phyloP scores from a whole-genome alignment of 2,113 vertebrate species.

The Uropsilus gracilis region DNA sequence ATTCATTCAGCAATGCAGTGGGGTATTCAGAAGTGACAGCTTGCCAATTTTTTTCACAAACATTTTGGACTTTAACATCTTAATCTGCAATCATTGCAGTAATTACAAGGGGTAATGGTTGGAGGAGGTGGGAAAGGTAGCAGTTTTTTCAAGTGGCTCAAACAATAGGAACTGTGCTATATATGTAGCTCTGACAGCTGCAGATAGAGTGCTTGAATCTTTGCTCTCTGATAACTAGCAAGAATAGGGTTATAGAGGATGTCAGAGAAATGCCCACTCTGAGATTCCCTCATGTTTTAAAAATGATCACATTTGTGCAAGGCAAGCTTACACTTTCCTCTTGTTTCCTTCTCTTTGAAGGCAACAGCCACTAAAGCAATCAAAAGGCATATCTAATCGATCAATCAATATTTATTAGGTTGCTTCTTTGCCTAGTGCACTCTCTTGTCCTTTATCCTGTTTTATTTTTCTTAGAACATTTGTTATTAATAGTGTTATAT shows the following conservation, averaged over 20 bases:
- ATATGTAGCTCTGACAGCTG: not conserved
- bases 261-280: no score
- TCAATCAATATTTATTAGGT: not conserved
- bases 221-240: not conserved
- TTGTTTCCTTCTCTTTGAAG: not conserved
- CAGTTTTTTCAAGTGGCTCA: not conserved
- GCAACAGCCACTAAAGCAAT: not conserved
- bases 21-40: conserved; percentile 73
- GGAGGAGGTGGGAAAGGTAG: not conserved
- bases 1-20: conserved; percentile 66
- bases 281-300: not conserved
- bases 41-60: conserved; percentile 70
- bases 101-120: conserved; percentile 29
- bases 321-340: not conserved
- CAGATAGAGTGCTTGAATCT: not conserved
- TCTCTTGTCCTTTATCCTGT: not conserved
- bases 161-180: not conserved
- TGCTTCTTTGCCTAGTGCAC: not conserved
- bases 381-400: not conserved
- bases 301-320: not conserved
- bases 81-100: conserved; percentile 76
- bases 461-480: not conserved
- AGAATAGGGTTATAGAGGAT: not conserved
- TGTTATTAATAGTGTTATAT: not conserved
- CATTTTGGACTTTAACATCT: conserved; percentile 75